phyloP scores from a whole-genome alignment of 2,113 vertebrate species.

The Microcebus tavaratra region DNA sequence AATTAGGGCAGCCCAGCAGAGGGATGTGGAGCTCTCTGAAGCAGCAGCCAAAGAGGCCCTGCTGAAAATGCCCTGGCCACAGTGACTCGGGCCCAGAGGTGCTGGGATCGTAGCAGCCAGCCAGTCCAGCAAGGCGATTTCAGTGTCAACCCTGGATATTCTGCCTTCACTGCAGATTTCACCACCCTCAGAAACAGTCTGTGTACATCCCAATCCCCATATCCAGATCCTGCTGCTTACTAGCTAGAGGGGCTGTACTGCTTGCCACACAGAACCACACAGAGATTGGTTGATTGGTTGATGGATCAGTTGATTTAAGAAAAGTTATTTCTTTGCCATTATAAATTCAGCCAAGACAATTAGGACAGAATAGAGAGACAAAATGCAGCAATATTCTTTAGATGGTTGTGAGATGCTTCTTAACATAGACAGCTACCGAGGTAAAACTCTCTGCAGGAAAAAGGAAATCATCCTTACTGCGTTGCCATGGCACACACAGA shows the following conservation, averaged over 20 bases:
- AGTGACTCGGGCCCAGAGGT: background rate
- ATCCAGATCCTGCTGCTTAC: background rate
- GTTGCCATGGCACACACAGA: fast-evolving
- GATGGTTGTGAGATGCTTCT: background rate
- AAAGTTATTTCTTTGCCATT: background rate
- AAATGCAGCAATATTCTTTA: background rate
- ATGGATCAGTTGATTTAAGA: background rate
- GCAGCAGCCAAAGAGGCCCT: background rate
- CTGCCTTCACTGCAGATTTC: too few relatives aligned
- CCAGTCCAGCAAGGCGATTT: background rate
- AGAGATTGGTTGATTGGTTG: background rate
- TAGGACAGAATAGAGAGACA: background rate
- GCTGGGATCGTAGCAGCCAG: background rate
- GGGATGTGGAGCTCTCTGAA: background rate
- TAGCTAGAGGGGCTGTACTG: background rate
- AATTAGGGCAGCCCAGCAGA: background rate
- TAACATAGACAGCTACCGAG: too few relatives aligned
- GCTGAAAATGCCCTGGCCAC: background rate
- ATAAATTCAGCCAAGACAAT: background rate
- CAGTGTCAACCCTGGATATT: background rate
- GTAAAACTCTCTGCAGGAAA: background rate
- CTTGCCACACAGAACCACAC: background rate
- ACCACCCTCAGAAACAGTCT: background rate
- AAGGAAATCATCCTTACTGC: too few relatives aligned
- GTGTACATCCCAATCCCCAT: too few relatives aligned